Evolutionary conservation across 2,113 vertebrate genomes (phyloP), one percentile per base, ranked within the genome.

Genomic region (Cervus canadensis): DNA sequence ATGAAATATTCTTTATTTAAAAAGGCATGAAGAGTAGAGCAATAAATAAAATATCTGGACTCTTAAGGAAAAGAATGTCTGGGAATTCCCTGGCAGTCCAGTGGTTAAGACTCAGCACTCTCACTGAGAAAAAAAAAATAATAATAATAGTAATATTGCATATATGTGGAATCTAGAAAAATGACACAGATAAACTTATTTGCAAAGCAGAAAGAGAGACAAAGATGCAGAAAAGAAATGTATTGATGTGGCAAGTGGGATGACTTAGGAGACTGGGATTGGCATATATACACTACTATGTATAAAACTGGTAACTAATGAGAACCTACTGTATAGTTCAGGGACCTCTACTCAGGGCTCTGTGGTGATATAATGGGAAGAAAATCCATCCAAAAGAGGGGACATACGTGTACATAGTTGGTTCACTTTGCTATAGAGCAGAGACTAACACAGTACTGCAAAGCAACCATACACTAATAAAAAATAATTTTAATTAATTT

Each of bases 1-100:
- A 78, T 85, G 8, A 78, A 96, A 64, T 64, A 3, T 71, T 67
- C 56, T 40, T 74, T 90, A 36, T 92, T 26, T 91, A 33, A 87
- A 89, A 94, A 60, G 3, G 2, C 30, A 62, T 28, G 26, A 93
- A 91, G 36, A 89, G 2, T 48, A 93, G 93, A 64, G 21, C 40
- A 74, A 60, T 50, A 92, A 48, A 33, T 21, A 96, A 91, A 91
- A 16, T 19, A 30, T 86, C 15, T 40, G 71, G 71, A 54, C 17
- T 50, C n/a, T 79, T 28, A 95, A 52, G 52, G 14, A 71, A 48
- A 28, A 57, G 83, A 62, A 79, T 40, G 16, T 21, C 48, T 62
- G 23, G 50, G 90, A 81, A 71, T 45, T 76, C 23, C 71, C 23
- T 43, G 23, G 71, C 12, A 43, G 71, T 76, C 40, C 40, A 76